phyloP scores from a whole-genome alignment of 2,797 vertebrate genomes.

The Liasis olivaceus region DNA sequence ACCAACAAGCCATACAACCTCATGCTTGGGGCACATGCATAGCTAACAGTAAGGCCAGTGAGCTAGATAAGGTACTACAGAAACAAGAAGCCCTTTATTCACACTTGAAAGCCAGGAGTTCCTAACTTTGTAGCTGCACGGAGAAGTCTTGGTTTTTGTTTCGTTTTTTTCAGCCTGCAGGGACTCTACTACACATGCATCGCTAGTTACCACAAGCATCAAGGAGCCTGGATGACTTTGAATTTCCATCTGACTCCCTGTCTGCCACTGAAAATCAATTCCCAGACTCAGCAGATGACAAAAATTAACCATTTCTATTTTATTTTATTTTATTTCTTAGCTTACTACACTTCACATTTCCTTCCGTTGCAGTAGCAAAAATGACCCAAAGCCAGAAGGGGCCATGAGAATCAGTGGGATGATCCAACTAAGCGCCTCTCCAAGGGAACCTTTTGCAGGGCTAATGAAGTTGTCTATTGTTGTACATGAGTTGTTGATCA shows the following conservation, averaged over 20 bases:
- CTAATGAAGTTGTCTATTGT: neutral
- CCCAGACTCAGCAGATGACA: constrained; percentile 51
- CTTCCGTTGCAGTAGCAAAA: constrained; percentile 3
- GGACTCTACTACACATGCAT: constrained; percentile 59
- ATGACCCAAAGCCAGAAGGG: neutral
- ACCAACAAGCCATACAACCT: neutral
- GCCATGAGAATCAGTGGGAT: neutral
- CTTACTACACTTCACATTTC: neutral
- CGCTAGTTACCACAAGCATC: constrained; percentile 54
- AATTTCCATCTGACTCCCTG: constrained; percentile 67
- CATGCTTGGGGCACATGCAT: neutral
- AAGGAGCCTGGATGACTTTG: constrained; percentile 63
- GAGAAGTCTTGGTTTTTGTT: constrained; percentile 53
- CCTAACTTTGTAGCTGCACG: constrained; percentile 38
- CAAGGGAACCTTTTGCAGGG: neutral
- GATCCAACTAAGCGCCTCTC: neutral
- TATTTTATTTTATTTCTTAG: constrained; percentile 56
- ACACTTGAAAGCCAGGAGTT: constrained; percentile 47
- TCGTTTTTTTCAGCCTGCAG: constrained; percentile 50
- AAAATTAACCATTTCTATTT: constrained; percentile 63
- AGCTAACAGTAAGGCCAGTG: constrained; percentile 39
- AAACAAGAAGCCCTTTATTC: constrained; percentile 66
- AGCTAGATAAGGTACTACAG: constrained; percentile 58
- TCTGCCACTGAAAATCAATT: constrained; percentile 58
- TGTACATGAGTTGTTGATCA: neutral